A percentile compares a stretch with the other conserved stretches of the same genome.
phyloP scores from a whole-genome alignment of 2,797 vertebrate genomes.

The Melopsittacus undulatus region DNA sequence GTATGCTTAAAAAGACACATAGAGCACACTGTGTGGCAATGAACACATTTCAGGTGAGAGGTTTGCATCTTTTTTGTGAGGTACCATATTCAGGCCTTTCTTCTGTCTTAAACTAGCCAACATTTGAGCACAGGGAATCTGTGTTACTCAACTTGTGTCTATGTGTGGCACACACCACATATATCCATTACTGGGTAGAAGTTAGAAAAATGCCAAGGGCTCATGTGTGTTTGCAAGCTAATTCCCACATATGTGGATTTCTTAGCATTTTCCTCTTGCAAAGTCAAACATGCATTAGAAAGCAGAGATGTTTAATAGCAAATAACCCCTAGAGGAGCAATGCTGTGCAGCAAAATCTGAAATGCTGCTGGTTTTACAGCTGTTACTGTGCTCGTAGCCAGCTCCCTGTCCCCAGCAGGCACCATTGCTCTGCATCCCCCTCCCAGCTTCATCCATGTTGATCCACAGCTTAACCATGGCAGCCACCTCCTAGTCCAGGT shows the following conservation, averaged over 20 bases:
- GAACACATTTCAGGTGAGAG: background rate
- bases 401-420: background rate
- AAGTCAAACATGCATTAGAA: background rate
- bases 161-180: rapidly evolving
- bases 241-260: background rate
- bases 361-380: background rate
- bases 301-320: background rate
- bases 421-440: rapidly evolving
- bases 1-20: background rate
- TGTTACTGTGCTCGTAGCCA: background rate
- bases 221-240: background rate
- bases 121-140: background rate
- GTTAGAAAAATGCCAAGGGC: background rate
- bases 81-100: background rate
- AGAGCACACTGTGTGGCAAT: background rate
- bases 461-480: background rate
- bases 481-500: background rate
- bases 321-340: background rate
- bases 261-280: background rate
- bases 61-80: background rate
- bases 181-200: background rate
- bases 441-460: background rate
- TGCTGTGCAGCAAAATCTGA: background rate
- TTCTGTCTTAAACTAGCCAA: background rate
- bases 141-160: background rate